These are phyloP conservation scores for Sandelia bainsii DNA, from an alignment of 2,797 vertebrate genomes.

Conservation along the genomic window DNA sequence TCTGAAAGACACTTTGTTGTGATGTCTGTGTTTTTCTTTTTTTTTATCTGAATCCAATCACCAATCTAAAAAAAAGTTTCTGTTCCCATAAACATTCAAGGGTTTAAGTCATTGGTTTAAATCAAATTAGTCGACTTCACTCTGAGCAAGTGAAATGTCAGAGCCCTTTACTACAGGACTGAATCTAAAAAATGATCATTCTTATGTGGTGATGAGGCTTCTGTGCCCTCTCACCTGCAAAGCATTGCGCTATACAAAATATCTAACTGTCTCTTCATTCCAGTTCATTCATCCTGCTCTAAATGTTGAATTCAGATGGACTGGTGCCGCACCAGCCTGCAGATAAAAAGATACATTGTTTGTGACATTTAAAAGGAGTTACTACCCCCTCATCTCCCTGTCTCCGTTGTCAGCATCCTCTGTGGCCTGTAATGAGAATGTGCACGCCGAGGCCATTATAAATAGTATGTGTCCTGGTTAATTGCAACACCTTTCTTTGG, in stretches of 20 bases:
- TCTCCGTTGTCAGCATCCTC: constrained; percentile 75
- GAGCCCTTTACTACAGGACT: constrained; percentile 3
- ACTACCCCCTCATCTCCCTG: constrained; percentile 73
- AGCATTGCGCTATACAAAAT: constrained; percentile 32
- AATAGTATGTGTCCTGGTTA: constrained; percentile 82
- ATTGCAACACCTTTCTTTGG: constrained; percentile 81
- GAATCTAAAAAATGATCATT: constrained; percentile 25
- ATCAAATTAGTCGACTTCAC: constrained; percentile 15
- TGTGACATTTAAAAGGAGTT: constrained; percentile 78
- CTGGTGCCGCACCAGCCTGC: constrained; percentile 32
- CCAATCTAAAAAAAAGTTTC: neutral
- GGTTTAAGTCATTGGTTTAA: constrained; percentile 17
- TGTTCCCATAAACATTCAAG: neutral
- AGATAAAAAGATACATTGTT: constrained; percentile 70
- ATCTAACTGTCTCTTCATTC: constrained; percentile 20
- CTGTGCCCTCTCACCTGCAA: constrained; percentile 30
- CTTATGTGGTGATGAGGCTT: constrained; percentile 11
- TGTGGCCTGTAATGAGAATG: constrained; percentile 77
- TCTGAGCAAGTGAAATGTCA: constrained; percentile 8
- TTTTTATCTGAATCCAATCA: neutral
- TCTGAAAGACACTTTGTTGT: constrained; percentile 50
- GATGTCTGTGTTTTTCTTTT: constrained; percentile 18
- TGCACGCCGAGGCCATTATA: constrained; percentile 78
- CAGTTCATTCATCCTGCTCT: constrained; percentile 47
- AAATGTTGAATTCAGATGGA: constrained; percentile 58